Evolutionary conservation across 2,888 invertebrate genomes (phyloP).

Genomic region (Erebia epiphron): DNA sequence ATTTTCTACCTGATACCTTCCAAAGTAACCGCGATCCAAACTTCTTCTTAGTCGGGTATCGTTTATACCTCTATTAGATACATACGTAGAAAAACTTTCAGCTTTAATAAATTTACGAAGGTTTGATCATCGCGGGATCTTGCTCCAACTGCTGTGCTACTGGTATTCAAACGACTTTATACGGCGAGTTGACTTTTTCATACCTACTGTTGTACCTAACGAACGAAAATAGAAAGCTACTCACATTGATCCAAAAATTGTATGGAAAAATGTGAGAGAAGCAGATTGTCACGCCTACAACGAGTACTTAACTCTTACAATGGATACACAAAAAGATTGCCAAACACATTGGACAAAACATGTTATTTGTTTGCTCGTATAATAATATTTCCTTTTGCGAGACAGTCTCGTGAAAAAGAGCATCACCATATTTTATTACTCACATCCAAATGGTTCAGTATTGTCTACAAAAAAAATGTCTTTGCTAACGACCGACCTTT

Average conservation of each 20-base stretch:
- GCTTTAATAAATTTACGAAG: too few relatives aligned
- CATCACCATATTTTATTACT: slow-evolving; percentile 6
- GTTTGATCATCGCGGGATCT: too few relatives aligned
- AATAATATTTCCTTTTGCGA: slow-evolving; percentile 10
- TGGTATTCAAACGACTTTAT: too few relatives aligned
- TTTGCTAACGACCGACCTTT: not conserved
- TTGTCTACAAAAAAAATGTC: slow-evolving; percentile 10
- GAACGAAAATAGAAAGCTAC: not conserved
- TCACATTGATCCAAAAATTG: not conserved
- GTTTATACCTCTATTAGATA: too few relatives aligned
- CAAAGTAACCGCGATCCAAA: too few relatives aligned
- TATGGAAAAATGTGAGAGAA: not conserved
- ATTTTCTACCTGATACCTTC: too few relatives aligned
- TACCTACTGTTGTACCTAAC: too few relatives aligned
- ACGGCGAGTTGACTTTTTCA: too few relatives aligned
- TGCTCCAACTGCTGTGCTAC: too few relatives aligned
- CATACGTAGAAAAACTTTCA: too few relatives aligned
- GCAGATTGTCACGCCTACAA: not conserved
- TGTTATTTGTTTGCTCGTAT: not conserved
- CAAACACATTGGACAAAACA: slow-evolving; percentile 4
- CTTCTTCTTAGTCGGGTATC: too few relatives aligned
- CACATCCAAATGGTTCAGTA: slow-evolving; percentile 7
- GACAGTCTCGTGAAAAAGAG: not conserved
- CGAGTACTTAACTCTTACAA: too few relatives aligned
- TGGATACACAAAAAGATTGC: not conserved